These are phyloP conservation scores for Bradysia coprophila DNA, from an alignment of 1,140 invertebrate genomes.

Conservation along the genomic window DNA sequence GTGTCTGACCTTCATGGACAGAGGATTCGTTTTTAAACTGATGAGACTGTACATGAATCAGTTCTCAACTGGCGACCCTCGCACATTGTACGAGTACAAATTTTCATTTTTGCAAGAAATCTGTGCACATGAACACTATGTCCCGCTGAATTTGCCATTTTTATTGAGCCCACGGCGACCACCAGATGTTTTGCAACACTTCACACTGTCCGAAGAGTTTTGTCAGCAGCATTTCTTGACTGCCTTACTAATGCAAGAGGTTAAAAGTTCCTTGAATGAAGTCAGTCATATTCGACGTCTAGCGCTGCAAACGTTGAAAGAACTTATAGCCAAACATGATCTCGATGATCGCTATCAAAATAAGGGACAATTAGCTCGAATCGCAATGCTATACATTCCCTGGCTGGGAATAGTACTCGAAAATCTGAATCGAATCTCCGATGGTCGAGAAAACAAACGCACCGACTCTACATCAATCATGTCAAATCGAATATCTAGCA, in stretches of 20 bases:
- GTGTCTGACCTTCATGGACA: slow-evolving; percentile 82
- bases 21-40: slow-evolving; percentile 80
- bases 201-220: slow-evolving; percentile 58
- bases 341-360: slow-evolving; percentile 76
- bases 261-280: slow-evolving; percentile 58
- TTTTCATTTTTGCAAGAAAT: slow-evolving; percentile 81
- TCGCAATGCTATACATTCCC: slow-evolving; percentile 79
- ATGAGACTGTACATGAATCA: slow-evolving; percentile 74
- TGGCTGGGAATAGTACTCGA: slow-evolving; percentile 74
- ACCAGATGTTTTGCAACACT: slow-evolving; percentile 33
- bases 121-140: slow-evolving; percentile 85
- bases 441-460: slow-evolving; percentile 19
- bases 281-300: slow-evolving; percentile 57
- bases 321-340: slow-evolving; percentile 84
- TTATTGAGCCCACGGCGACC: slow-evolving; percentile 29
- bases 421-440: slow-evolving; percentile 45
- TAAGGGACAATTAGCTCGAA: slow-evolving; percentile 60
- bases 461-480: slow-evolving; percentile 17
- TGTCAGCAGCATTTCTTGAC: slow-evolving; percentile 78
- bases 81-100: slow-evolving; percentile 65
- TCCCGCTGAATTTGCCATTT: slow-evolving; percentile 66
- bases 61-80: slow-evolving; percentile 61
- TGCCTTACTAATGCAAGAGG: slow-evolving; percentile 54
- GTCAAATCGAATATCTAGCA: slow-evolving; percentile 28
- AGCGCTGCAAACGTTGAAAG: slow-evolving; percentile 60